phyloP scores from a whole-genome alignment of 2,888 invertebrate genomes.

The Corythucha ciliata region DNA sequence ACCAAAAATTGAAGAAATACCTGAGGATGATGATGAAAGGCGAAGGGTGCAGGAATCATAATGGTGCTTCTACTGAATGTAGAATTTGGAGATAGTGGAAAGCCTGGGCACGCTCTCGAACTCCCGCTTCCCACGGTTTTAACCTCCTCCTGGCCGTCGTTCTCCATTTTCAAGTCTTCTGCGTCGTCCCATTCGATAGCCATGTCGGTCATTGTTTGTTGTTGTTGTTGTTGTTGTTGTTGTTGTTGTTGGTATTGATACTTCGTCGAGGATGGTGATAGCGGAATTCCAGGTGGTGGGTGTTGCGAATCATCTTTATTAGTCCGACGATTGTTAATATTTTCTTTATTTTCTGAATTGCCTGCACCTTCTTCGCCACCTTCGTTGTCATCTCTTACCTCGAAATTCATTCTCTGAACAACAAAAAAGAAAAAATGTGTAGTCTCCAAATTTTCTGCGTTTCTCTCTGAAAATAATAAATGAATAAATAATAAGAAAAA shows the following conservation, averaged over 20 bases:
- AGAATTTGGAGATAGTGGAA: conserved; percentile 75
- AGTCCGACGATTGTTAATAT: conserved; percentile 11
- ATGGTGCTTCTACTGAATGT: conserved; percentile 85
- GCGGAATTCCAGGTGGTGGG: too few relatives aligned
- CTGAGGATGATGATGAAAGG: conserved; percentile 42
- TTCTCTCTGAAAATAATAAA: too few relatives aligned
- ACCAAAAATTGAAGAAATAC: conserved; percentile 37
- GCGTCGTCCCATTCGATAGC: conserved; percentile 43
- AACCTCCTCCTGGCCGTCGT: not conserved
- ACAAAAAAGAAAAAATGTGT: not conserved
- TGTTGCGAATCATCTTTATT: conserved; percentile 46
- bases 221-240: too few relatives aligned
- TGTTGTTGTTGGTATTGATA: too few relatives aligned
- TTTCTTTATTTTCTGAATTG: conserved; percentile 13
- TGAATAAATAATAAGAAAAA: too few relatives aligned
- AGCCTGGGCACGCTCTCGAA: conserved; percentile 44
- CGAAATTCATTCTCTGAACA: conserved; percentile 11
- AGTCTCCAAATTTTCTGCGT: too few relatives aligned
- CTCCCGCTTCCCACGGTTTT: conserved; percentile 31
- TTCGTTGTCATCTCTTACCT: conserved; percentile 22
- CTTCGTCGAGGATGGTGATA: too few relatives aligned
- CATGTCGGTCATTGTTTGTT: too few relatives aligned
- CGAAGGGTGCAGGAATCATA: conserved; percentile 63
- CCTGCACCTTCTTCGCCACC: conserved; percentile 7
- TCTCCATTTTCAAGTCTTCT: conserved; percentile 28